Evolutionary conservation across 64 coral and sea anemone species (phyloP).

Genomic region (Pocillopora verrucosa): DNA sequence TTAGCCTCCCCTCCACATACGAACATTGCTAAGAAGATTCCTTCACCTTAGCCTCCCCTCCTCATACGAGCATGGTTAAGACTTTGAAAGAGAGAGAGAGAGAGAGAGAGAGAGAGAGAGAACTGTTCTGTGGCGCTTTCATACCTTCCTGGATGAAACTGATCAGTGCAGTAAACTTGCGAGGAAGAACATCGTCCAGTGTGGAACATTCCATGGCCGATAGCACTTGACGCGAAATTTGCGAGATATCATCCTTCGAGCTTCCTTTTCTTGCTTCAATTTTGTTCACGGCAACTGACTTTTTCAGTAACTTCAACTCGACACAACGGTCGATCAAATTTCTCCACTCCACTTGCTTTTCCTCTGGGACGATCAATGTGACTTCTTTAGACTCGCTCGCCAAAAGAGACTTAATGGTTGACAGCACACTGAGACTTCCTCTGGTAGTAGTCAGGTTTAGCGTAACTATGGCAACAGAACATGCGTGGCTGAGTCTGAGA

Average conservation of each 20-base stretch:
- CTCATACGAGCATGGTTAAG: too few species aligned
- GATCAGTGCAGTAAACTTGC: not conserved
- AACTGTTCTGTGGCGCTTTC: not conserved
- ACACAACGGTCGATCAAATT: not conserved
- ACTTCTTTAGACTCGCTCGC: not conserved
- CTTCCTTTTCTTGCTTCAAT: not conserved
- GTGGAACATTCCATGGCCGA: not conserved
- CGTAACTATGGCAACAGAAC: slow-evolving; percentile 63
- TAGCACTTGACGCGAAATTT: not conserved
- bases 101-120: too few species aligned
- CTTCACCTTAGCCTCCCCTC: too few species aligned
- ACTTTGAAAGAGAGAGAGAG: too few species aligned
- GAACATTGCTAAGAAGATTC: too few species aligned
- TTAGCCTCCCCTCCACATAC: too few species aligned
- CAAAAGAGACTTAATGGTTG: slow-evolving; percentile 15
- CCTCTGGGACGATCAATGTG: slow-evolving; percentile 1
- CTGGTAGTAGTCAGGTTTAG: not conserved
- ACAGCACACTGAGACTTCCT: slow-evolving; percentile 13
- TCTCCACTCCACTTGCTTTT: not conserved
- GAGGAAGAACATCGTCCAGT: not conserved
- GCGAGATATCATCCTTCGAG: not conserved
- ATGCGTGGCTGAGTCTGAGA: slow-evolving; percentile 58
- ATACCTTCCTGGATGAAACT: not conserved
- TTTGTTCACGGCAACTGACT: not conserved
- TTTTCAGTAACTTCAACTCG: not conserved